Evolutionary conservation across 1,140 invertebrate genomes (phyloP).

Genomic region (Atta texana): DNA sequence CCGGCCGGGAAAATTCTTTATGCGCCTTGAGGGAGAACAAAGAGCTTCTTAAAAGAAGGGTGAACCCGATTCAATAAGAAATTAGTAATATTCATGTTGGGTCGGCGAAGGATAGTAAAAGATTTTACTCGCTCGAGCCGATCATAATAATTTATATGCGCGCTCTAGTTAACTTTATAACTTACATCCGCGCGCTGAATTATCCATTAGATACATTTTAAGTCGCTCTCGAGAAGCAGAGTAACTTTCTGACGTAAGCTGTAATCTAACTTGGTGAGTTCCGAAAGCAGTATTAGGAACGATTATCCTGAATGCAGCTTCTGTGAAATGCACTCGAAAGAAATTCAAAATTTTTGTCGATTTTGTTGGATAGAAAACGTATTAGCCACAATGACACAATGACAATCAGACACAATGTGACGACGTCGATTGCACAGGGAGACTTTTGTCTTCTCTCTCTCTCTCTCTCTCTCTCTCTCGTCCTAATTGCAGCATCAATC

Average conservation of each 20-base stretch:
- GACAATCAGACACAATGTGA: background rate
- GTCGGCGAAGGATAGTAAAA: constrained; percentile 30
- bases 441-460: no score
- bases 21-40: constrained; percentile 2
- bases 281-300: constrained; percentile 58
- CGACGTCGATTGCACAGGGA: background rate
- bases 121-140: constrained; percentile 64
- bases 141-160: constrained; percentile 67
- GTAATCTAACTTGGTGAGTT: constrained; percentile 50
- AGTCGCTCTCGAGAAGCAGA: constrained; percentile 56
- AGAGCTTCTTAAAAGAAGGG: constrained; percentile 27
- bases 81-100: constrained; percentile 69
- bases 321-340: constrained; percentile 29
- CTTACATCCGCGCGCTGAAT: constrained; percentile 61
- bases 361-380: constrained; percentile 64
- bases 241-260: constrained; percentile 60
- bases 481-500: background rate
- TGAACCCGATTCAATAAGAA: constrained; percentile 49
- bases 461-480: background rate
- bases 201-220: constrained; percentile 72
- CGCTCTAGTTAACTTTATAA: constrained; percentile 71
- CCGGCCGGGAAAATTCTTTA: constrained; percentile 40
- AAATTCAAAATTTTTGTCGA: constrained; percentile 69
- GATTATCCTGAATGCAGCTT: constrained; percentile 59
- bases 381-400: constrained; percentile 23